These are phyloP conservation scores for Esox masquinongy DNA, from an alignment of 2,797 vertebrate genomes.

Conservation along the genomic window DNA sequence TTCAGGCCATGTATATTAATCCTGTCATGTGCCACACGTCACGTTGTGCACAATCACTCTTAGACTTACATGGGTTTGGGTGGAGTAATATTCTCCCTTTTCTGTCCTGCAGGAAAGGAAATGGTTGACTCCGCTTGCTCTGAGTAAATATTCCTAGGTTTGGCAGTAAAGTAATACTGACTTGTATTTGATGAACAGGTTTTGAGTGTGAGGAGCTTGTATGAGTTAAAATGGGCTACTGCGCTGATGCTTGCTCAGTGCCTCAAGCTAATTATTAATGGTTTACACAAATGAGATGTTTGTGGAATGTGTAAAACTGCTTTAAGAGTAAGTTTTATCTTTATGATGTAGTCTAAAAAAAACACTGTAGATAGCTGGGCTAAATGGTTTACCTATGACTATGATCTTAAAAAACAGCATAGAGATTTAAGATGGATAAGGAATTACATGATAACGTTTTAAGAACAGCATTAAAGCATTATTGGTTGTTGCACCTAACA, in stretches of 20 bases:
- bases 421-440: slow-evolving; percentile 6
- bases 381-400: slow-evolving; percentile 7
- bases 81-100: slow-evolving; percentile 17
- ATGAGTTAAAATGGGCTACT: slow-evolving; percentile 10
- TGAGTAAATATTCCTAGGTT: slow-evolving; percentile 4
- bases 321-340: background rate
- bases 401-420: background rate
- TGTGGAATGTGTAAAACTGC: slow-evolving; percentile 1
- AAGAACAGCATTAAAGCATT: slow-evolving; percentile 19
- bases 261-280: slow-evolving; percentile 23
- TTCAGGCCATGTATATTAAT: slow-evolving; percentile 50
- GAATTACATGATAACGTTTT: slow-evolving; percentile 10
- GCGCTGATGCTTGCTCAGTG: slow-evolving; percentile 21
- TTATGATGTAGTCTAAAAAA: slow-evolving; percentile 1
- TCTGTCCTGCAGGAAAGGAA: slow-evolving; percentile 9
- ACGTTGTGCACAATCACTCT: slow-evolving; percentile 47
- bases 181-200: slow-evolving; percentile 13
- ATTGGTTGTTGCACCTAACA: slow-evolving; percentile 22
- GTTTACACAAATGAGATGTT: slow-evolving; percentile 29
- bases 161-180: slow-evolving; percentile 3
- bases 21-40: slow-evolving; percentile 60
- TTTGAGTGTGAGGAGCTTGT: slow-evolving; percentile 5
- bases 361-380: background rate
- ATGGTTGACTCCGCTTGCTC: slow-evolving; percentile 1
- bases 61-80: slow-evolving; percentile 42